phyloP scores from a whole-genome alignment of 2,113 vertebrate genomes.

The Cololabis saira region DNA sequence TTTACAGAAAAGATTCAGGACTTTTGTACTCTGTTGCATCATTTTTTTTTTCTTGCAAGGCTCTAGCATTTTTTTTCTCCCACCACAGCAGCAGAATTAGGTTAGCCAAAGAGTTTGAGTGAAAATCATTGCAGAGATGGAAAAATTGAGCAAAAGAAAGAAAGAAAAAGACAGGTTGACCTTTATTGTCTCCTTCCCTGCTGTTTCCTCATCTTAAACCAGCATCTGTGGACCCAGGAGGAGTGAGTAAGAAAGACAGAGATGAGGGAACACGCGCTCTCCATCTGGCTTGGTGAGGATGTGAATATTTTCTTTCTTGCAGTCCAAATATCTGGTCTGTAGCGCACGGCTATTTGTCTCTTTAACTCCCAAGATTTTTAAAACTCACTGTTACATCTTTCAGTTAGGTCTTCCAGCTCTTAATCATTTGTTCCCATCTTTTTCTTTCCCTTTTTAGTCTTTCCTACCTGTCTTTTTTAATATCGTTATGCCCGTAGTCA shows the following conservation, averaged over 20 bases:
- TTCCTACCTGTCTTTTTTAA: slow-evolving; percentile 9
- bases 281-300: slow-evolving; percentile 27
- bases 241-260: slow-evolving; percentile 15
- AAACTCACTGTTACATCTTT: slow-evolving; percentile 13
- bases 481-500: slow-evolving; percentile 42
- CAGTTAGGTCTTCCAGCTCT: slow-evolving; percentile 7
- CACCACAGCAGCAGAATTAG: slow-evolving; percentile 35
- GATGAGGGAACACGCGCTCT: slow-evolving; percentile 21
- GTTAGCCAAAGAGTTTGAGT: slow-evolving; percentile 46
- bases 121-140: slow-evolving; percentile 61
- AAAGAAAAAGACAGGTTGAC: slow-evolving; percentile 52
- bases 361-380: slow-evolving; percentile 5
- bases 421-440: slow-evolving; percentile 6
- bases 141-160: slow-evolving; percentile 9
- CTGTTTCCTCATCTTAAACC: slow-evolving; percentile 42
- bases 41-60: slow-evolving; percentile 15
- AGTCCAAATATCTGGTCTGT: slow-evolving; percentile 13
- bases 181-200: slow-evolving; percentile 66
- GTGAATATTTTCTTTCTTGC: slow-evolving; percentile 29
- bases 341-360: no score
- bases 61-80: slow-evolving; percentile 17
- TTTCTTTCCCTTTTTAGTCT: neutral
- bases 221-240: slow-evolving; percentile 48
- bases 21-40: neutral
- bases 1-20: slow-evolving; percentile 11